Evolutionary conservation across 2,797 vertebrate species (phyloP), one percentile per base, ranked within the genome.

Genomic region (Coracias cyanogaster): DNA sequence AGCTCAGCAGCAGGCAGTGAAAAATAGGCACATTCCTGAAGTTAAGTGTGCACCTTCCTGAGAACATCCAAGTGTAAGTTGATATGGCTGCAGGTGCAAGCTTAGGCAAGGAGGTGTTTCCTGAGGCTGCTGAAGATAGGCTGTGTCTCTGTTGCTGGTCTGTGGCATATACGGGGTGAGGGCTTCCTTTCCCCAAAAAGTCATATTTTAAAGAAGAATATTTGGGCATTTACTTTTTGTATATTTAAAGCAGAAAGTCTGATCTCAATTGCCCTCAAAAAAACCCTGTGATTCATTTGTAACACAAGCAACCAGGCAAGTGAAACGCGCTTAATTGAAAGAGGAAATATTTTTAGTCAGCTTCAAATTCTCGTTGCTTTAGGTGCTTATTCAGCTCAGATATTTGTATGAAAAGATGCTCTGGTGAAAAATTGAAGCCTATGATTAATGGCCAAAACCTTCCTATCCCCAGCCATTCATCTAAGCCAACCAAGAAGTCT

Each of bases 321-420:
- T 55, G 43, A 79, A 89, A 90, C 70, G 25, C 69, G 79, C 35
- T 90, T 84, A 82, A 71, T 51, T 93, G 57, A 91, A 86, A 86
- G 64, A 90, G 64, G 81, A 96, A 94, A 82, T 84, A 2, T 60
- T 84, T 89, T 94, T 58, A 86, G 58, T 91, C 41, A 62, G n/a
- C 62, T 91, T 81, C 66, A 73, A 76, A 86, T 90, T 90, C 72
- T 51, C 86, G 83, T 79, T 82, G 15, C 62, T 90, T 95, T 85
- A 81, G 39, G 62, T 48, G 46, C 77, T 84, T 95, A 67, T 90
- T 96, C 62, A 90, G 81, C 51, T 92, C 55, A 86, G 94, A 82
- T 82, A 74, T 77, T 90, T 77, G 51, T 82, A 39, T 18, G 52
- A 88, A 87, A 93, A 84, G 82, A 96, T 89, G 67, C 31, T 89